Percentiles rank a stretch among this genome's conserved stretches.
These are phyloP conservation scores for Triops cancriformis DNA, from an alignment of 1,140 invertebrate genomes.

Conservation along the genomic window DNA sequence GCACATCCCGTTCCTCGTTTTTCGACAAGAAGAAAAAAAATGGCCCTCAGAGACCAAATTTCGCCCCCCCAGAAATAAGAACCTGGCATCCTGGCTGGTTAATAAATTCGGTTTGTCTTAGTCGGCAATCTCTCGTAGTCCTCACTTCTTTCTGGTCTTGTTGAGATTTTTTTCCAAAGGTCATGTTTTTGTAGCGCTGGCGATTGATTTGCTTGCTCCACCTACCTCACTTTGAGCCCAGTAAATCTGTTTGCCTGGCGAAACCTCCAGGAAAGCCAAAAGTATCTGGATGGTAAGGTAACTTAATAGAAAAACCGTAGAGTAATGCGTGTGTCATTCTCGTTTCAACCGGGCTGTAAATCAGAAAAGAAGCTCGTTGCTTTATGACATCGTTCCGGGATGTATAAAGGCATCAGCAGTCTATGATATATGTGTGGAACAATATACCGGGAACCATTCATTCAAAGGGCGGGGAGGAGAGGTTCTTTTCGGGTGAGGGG, in stretches of 20 bases:
- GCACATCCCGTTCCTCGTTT: not conserved
- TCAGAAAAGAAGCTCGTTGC: not conserved
- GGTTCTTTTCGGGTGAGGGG: not conserved
- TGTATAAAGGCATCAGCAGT: slow-evolving; percentile 3
- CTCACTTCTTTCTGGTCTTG: not conserved
- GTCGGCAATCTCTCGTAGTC: not conserved
- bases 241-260: too few species aligned
- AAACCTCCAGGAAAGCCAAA: not conserved
- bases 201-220: not conserved
- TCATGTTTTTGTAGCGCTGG: too few species aligned
- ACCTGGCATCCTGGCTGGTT: not conserved
- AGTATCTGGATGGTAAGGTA: not conserved
- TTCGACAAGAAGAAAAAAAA: not conserved
- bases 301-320: not conserved
- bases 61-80: not conserved
- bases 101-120: not conserved
- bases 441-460: not conserved
- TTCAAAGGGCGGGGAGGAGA: not conserved
- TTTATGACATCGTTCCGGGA: not conserved
- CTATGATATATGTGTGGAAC: not conserved
- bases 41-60: not conserved
- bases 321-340: not conserved
- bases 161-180: not conserved
- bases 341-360: not conserved
- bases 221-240: not conserved